These are phyloP conservation scores for Thomomys bottae DNA, from an alignment of 2,113 vertebrate genomes.

Conservation along the genomic window DNA sequence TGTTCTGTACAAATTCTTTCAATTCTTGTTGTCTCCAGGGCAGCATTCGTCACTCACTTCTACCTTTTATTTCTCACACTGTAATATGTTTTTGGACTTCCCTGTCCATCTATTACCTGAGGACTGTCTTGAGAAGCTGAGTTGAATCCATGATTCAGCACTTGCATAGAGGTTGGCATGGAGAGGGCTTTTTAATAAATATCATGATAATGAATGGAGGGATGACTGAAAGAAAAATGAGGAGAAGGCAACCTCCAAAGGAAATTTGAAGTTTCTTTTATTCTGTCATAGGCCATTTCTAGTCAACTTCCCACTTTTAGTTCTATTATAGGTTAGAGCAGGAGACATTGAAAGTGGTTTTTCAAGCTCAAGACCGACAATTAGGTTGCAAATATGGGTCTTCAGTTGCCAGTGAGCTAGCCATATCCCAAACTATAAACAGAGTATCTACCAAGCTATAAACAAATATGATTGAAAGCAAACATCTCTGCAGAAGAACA, in stretches of 20 bases:
- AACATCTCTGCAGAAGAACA: no score
- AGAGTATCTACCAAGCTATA: no score
- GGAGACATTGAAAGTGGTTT: neutral
- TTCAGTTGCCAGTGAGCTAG: neutral
- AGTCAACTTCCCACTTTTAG: neutral
- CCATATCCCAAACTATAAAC: no score
- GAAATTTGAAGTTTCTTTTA: neutral
- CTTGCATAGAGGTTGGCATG: neutral
- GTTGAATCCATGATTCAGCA: neutral
- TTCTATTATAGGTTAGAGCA: neutral
- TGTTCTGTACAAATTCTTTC: neutral
- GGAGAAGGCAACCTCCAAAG: neutral
- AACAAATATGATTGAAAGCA: no score
- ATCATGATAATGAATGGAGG: neutral
- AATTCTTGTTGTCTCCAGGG: neutral
- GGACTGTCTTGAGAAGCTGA: neutral
- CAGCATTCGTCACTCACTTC: no score
- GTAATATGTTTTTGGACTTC: neutral
- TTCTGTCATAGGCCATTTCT: neutral
- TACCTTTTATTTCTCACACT: neutral
- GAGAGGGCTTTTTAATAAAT: neutral
- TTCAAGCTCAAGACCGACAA: neutral
- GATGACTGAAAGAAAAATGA: neutral
- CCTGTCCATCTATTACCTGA: neutral
- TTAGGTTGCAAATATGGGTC: constrained; percentile 13